phyloP scores from a whole-genome alignment of 1,140 invertebrate species.

The Drosophila ohnishii region DNA sequence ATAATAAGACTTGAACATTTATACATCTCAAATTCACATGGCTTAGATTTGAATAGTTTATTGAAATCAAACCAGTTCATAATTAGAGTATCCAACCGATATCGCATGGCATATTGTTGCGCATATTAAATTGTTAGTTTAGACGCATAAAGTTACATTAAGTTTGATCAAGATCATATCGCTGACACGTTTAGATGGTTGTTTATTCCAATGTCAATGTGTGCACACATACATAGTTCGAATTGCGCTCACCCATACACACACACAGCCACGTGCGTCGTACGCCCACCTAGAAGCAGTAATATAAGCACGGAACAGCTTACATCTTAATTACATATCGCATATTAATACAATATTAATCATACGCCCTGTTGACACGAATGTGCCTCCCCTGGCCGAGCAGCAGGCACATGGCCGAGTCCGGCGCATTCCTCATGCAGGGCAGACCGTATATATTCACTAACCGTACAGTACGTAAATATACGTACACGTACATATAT shows the following conservation, averaged over 20 bases:
- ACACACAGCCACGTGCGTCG: neutral
- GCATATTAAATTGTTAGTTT: slow-evolving; percentile 23
- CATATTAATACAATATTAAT: slow-evolving; percentile 82
- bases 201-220: slow-evolving; percentile 37
- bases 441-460: slow-evolving; percentile 18
- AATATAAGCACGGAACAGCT: slow-evolving; percentile 65
- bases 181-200: slow-evolving; percentile 26
- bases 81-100: neutral
- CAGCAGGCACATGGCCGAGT: slow-evolving; percentile 53
- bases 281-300: slow-evolving; percentile 26
- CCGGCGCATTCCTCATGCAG: slow-evolving; percentile 57
- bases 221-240: slow-evolving; percentile 12
- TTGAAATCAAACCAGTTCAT: neutral
- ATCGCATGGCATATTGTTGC: neutral
- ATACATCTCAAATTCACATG: too few relatives aligned
- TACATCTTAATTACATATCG: slow-evolving; percentile 81
- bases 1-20: too few relatives aligned
- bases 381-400: slow-evolving; percentile 33
- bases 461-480: slow-evolving; percentile 22
- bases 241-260: neutral
- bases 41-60: neutral
- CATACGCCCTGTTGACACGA: slow-evolving; percentile 79
- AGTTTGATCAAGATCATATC: slow-evolving; percentile 34
- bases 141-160: slow-evolving; percentile 18
- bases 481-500: slow-evolving; percentile 28